Percentiles rank a stretch among this genome's conserved stretches.
Evolutionary conservation across 2,797 vertebrate genomes (phyloP).

Genomic region (Molossus molossus): DNA sequence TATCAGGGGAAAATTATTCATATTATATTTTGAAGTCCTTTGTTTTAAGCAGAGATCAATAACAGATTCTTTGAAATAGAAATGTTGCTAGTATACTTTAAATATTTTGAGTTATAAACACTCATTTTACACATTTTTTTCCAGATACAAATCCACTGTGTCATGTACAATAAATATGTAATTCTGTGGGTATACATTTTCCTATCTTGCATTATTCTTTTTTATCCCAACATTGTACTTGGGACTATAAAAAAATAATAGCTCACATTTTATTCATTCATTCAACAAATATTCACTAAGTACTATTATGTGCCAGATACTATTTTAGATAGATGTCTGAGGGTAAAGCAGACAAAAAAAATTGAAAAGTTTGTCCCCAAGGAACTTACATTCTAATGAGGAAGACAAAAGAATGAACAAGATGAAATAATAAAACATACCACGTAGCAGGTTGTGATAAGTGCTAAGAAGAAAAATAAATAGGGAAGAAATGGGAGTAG

Average conservation of each 20-base stretch:
- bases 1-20: background rate
- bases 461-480: constrained; percentile 38
- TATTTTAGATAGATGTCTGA: constrained; percentile 33
- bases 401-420: background rate
- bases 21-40: background rate
- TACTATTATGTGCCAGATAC: background rate
- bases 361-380: background rate
- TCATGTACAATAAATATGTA: background rate
- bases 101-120: constrained; percentile 58
- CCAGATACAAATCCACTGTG: background rate
- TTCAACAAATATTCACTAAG: constrained; percentile 1
- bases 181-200: constrained; percentile 25
- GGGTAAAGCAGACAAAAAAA: constrained; percentile 2
- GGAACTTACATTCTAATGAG: background rate
- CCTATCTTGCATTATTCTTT: background rate
- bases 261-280: constrained; percentile 42
- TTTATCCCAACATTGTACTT: constrained; percentile 3
- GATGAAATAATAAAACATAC: constrained; percentile 26
- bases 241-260: background rate
- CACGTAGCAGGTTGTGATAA: background rate
- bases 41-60: constrained; percentile 13
- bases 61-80: constrained; percentile 31
- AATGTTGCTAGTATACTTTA: background rate
- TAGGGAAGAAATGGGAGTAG: background rate
- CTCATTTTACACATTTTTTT: background rate